phyloP scores from a whole-genome alignment of 2,113 vertebrate genomes.

The Monopterus albus region DNA sequence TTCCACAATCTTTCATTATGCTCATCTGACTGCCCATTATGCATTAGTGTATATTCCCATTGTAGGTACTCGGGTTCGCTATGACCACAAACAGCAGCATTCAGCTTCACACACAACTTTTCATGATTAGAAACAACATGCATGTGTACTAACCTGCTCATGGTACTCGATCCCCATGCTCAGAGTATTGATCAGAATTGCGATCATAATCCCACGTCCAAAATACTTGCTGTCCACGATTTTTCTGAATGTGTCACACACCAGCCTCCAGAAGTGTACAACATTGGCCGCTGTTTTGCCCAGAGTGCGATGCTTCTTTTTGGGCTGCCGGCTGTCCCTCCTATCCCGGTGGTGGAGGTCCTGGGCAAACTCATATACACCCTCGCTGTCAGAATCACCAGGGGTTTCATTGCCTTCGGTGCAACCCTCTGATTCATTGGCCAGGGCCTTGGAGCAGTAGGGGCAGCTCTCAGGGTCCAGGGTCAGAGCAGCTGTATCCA shows the following conservation, averaged over 20 bases:
- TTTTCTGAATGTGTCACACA: slow-evolving; percentile 94
- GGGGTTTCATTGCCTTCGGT: slow-evolving; percentile 83
- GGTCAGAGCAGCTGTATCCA: slow-evolving; percentile 81
- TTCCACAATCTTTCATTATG: not conserved
- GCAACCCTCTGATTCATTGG: slow-evolving; percentile 83
- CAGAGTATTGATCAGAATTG: slow-evolving; percentile 97
- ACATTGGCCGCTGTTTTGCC: slow-evolving; percentile 76
- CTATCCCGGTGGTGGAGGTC: slow-evolving; percentile 88
- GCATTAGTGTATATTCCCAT: not conserved
- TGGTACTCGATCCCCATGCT: slow-evolving; percentile 99
- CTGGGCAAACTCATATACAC: slow-evolving; percentile 92
- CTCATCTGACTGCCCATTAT: not conserved
- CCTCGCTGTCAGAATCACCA: slow-evolving; percentile 92
- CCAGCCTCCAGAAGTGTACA: slow-evolving; percentile 90
- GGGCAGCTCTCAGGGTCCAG: slow-evolving; percentile 90
- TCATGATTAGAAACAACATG: too few relatives aligned
- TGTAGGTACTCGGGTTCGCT: not conserved
- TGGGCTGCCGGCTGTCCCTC: slow-evolving; percentile 81
- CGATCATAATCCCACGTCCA: slow-evolving; percentile 97
- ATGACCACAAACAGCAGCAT: not conserved
- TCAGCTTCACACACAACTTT: not conserved
- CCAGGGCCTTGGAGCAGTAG: slow-evolving; percentile 86
- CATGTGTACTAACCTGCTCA: slow-evolving; percentile 93
- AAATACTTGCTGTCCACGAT: slow-evolving; percentile 99
- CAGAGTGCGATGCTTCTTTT: slow-evolving; percentile 71